Evolutionary conservation across 1,140 invertebrate species (phyloP).

Genomic region (Bombus polaris): DNA sequence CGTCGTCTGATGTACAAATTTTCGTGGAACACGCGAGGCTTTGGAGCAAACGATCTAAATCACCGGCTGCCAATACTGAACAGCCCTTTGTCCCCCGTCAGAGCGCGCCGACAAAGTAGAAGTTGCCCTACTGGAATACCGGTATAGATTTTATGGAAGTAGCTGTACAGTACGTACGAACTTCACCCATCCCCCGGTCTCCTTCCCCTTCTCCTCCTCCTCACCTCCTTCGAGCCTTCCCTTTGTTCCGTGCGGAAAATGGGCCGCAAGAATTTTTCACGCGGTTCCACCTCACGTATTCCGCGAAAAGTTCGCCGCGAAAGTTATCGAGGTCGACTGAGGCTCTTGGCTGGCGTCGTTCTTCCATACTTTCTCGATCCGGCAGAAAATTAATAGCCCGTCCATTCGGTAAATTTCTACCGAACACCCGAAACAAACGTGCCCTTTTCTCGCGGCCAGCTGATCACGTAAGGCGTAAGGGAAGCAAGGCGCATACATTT

Average conservation of each 20-base stretch:
- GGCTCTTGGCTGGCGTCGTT: slow-evolving; percentile 31
- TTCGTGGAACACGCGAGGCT: slow-evolving; percentile 44
- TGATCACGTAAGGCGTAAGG: background rate
- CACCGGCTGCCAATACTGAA: slow-evolving; percentile 62
- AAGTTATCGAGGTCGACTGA: slow-evolving; percentile 62
- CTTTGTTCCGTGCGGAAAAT: slow-evolving; percentile 64
- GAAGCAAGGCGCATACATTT: background rate
- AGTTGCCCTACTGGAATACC: slow-evolving; percentile 48
- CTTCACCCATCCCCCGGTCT: background rate
- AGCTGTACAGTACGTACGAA: slow-evolving; percentile 38
- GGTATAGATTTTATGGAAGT: slow-evolving; percentile 66
- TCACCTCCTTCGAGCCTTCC: background rate
- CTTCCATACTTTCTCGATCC: slow-evolving; percentile 50
- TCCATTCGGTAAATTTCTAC: slow-evolving; percentile 34
- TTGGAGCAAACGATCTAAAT: slow-evolving; percentile 59
- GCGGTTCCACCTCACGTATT: slow-evolving; percentile 67
- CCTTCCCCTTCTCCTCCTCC: background rate
- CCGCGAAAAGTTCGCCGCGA: slow-evolving; percentile 59
- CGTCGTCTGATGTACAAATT: slow-evolving; percentile 44
- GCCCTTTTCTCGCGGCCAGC: too few relatives aligned
- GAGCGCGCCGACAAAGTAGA: slow-evolving; percentile 53
- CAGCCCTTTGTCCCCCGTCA: slow-evolving; percentile 45
- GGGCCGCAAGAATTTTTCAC: slow-evolving; percentile 67
- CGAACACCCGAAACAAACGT: slow-evolving; percentile 38
- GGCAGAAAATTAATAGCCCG: slow-evolving; percentile 49